Conservation (phyloP, 2,113 vertebrate species). For the Nothocercus julius region DNA sequence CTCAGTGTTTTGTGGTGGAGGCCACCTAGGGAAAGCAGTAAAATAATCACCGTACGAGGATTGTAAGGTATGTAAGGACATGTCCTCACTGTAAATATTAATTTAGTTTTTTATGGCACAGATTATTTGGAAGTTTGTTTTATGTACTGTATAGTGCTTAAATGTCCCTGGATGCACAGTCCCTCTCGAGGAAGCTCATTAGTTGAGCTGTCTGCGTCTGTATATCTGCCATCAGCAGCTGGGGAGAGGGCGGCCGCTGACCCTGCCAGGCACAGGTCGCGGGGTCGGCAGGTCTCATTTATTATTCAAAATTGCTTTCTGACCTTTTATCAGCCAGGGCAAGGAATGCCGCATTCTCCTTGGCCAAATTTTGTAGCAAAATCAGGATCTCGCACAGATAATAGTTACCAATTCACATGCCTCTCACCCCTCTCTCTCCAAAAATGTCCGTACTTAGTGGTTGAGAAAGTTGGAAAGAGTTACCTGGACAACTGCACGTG, state of each 20-base stretch:
- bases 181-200: conserved; percentile 74
- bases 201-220: conserved; percentile 70
- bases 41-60: background rate
- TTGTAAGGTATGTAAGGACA: conserved; percentile 20
- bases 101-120: conserved; percentile 33
- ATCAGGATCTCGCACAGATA: conserved; percentile 65
- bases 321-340: conserved; percentile 81
- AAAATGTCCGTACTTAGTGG: background rate
- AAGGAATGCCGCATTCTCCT: conserved; percentile 74
- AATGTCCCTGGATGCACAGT: conserved; percentile 49
- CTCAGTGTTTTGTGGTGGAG: conserved; percentile 1
- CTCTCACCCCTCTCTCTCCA: background rate
- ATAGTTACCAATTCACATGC: conserved; percentile 46
- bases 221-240: conserved; percentile 81
- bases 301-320: conserved; percentile 87
- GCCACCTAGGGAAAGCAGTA: background rate
- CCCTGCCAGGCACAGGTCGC: conserved; percentile 81
- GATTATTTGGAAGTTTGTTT: conserved; percentile 49
- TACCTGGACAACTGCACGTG: background rate
- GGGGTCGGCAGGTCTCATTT: conserved; percentile 85
- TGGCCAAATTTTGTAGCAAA: conserved; percentile 75
- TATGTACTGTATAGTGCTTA: conserved; percentile 27
- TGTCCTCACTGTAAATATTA: conserved; percentile 39
- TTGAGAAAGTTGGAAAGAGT: conserved; percentile 20
- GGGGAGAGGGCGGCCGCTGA: conserved; percentile 78